A percentile compares a stretch with the other conserved stretches of the same genome.
Conservation (phyloP, 2,888 invertebrate genomes). For the Chloroclystis v-ata region DNA sequence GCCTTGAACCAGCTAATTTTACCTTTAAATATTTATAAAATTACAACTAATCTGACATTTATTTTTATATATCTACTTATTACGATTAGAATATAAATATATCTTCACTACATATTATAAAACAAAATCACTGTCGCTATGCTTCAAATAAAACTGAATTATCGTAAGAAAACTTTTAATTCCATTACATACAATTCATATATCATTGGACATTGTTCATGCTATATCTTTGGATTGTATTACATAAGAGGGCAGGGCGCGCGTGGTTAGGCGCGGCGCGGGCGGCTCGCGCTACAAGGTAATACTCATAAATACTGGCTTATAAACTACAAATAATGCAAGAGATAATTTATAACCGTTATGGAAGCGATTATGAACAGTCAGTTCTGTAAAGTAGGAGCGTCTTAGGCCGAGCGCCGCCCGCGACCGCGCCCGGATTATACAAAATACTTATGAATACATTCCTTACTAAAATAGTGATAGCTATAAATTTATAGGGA, state of each 20-base stretch:
- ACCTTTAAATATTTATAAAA: too few relatives aligned
- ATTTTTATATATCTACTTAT: too few relatives aligned
- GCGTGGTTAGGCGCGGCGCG: too few relatives aligned
- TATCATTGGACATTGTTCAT: conserved; percentile 49
- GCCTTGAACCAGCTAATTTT: too few relatives aligned
- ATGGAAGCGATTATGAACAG: too few relatives aligned
- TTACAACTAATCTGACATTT: too few relatives aligned
- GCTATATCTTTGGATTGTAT: conserved; percentile 67
- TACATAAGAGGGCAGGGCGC: conserved; percentile 30
- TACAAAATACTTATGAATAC: conserved; percentile 50
- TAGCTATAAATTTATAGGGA: conserved; percentile 45
- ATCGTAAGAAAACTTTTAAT: conserved; percentile 13
- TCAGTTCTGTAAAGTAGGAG: too few relatives aligned
- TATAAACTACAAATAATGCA: too few relatives aligned
- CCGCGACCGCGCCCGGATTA: conserved; percentile 4
- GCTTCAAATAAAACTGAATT: conserved; percentile 8
- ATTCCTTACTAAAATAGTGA: conserved; percentile 53
- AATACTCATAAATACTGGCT: too few relatives aligned
- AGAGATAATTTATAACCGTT: too few relatives aligned
- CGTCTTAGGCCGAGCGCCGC: neutral
- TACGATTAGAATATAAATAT: too few relatives aligned
- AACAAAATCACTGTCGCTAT: neutral
- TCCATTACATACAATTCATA: conserved; percentile 25
- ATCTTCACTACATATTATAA: too few relatives aligned
- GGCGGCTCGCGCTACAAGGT: neutral